Evolutionary conservation across 2,797 vertebrate genomes (phyloP).

Genomic region (Microctenopoma steveboyesi): DNA sequence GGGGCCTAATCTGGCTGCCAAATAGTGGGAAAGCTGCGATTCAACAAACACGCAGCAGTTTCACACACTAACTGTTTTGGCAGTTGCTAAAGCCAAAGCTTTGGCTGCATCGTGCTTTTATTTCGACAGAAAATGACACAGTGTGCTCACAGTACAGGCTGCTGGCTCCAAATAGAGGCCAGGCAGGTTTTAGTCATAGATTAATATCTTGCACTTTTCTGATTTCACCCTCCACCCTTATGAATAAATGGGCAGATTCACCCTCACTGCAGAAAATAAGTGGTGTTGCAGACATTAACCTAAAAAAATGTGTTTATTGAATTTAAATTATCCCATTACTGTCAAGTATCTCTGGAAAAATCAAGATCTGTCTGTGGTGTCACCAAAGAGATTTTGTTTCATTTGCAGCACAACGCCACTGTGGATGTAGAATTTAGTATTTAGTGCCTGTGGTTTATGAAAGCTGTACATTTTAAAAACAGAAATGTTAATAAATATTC

Average conservation of each 20-base stretch:
- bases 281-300: background rate
- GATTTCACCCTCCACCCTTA: background rate
- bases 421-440: background rate
- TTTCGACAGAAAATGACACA: constrained; percentile 49
- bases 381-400: too few relatives aligned
- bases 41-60: constrained; percentile 33
- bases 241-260: constrained; percentile 10
- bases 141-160: constrained; percentile 55
- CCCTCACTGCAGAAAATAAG: background rate
- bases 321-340: background rate
- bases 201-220: constrained; percentile 39
- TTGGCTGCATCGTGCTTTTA: constrained; percentile 30
- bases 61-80: constrained; percentile 30
- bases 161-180: constrained; percentile 37
- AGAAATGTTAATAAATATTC: too few relatives aligned
- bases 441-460: too few relatives aligned
- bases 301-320: background rate
- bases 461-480: too few relatives aligned
- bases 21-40: constrained; percentile 21
- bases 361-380: too few relatives aligned
- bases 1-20: constrained; percentile 41
- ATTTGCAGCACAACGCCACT: too few relatives aligned
- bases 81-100: constrained; percentile 45
- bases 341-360: too few relatives aligned
- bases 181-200: constrained; percentile 35